Evolutionary conservation across 1,140 invertebrate genomes (phyloP), one percentile per base, ranked within the genome.

Genomic region (Pogonomyrmex californicus): DNA sequence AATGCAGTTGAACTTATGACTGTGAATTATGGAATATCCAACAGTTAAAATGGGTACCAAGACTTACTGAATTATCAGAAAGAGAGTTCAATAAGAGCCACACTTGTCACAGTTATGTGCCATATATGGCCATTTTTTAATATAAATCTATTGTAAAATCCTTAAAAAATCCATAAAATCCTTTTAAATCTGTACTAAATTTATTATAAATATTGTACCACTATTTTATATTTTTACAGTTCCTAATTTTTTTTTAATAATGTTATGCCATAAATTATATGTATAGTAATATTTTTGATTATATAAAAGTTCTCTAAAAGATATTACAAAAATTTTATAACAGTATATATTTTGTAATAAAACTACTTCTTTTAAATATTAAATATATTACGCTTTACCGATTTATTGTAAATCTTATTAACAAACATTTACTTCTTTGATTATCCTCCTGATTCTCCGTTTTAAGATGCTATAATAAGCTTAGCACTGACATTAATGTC

Each of bases 401-500:
- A 89, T 79, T 78, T 62, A 47, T n/a, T 14, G 51, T 30, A 62
- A 68, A 78, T 41, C 38, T 63, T 77, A 86, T 86, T 83, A 82
- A 56, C 38, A 68, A 86, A 86, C 58, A 36, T 44, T 86, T 63
- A 65, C 17, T 12, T 49, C 14, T 63, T 10, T 49, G 49, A 47
- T 36, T 70, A 68, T 68, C 41, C 65, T 78, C 47, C 81, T 68
- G 51, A 58, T 49, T 56, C 86, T 76, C 83, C 83, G 89, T 91
- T 90, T 92, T 88, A 92, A 91, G 87, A 73, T 76, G 70, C 87
- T 82, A 86, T 91, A 23, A 23, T 23, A 91, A 92, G 87, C 88
- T 91, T 89, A 86, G 58, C 89, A 71, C 73, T 88, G 87, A 92
- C 88, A 86, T 92, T 92, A 92, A 93, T 92, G 91, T 78, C 77